Conservation (phyloP, 2,797 vertebrate genomes). For the Coendou prehensilis region DNA sequence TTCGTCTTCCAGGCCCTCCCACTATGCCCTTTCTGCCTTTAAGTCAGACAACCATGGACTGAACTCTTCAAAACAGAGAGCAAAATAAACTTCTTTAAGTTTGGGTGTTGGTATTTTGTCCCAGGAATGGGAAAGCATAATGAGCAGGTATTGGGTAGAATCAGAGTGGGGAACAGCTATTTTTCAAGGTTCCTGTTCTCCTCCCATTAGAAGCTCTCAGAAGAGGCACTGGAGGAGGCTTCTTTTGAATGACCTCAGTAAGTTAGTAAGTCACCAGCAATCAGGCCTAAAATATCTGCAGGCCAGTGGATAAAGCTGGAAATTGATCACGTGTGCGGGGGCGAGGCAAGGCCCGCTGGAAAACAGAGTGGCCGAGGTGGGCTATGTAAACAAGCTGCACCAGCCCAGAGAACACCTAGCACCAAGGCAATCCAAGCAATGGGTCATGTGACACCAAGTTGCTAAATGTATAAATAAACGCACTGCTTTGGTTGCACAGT, state of each 20-base stretch:
- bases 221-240: neutral
- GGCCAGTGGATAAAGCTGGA: too few species aligned
- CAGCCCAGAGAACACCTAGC: too few species aligned
- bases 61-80: neutral
- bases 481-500: too few species aligned
- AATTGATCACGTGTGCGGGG: too few species aligned
- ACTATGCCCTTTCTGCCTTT: neutral
- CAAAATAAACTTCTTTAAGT: neutral
- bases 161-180: neutral
- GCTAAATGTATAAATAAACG: too few species aligned
- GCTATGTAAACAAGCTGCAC: too few species aligned
- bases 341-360: too few species aligned
- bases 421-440: too few species aligned
- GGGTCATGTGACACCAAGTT: too few species aligned
- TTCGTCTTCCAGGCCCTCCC: neutral
- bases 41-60: neutral
- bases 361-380: too few species aligned
- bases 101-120: neutral
- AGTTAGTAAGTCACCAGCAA: neutral
- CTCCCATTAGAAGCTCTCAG: neutral
- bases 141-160: neutral
- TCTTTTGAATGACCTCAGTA: neutral
- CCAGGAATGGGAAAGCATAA: neutral
- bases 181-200: neutral
- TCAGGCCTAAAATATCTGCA: neutral